phyloP scores from a whole-genome alignment of 2,113 vertebrate genomes.

The Condylura cristata region DNA sequence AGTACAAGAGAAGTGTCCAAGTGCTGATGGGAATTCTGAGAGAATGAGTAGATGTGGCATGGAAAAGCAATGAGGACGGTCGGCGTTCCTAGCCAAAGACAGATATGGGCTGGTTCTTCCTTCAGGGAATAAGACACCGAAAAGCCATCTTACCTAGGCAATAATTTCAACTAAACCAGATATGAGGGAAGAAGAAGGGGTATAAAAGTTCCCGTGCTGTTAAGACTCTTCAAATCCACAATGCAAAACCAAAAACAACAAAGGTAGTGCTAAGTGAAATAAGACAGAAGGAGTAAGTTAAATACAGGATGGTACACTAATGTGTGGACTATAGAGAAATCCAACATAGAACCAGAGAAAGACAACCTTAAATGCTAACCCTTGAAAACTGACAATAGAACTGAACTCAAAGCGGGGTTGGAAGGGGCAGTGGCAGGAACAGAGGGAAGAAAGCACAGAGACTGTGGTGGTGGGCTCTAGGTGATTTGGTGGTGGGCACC shows the following conservation, averaged over 20 bases:
- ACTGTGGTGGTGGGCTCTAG: no score
- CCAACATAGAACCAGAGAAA: no score
- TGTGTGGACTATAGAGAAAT: no score
- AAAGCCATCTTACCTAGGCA: background rate
- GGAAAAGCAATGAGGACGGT: background rate
- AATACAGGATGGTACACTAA: no score
- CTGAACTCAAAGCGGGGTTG: no score
- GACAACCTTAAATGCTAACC: no score
- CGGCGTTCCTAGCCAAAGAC: background rate
- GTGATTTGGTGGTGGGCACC: no score
- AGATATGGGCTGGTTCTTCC: background rate
- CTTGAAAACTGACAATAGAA: no score
- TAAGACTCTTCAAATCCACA: background rate
- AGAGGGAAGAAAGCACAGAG: no score
- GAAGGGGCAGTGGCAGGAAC: no score
- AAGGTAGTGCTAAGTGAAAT: background rate
- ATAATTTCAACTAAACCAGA: constrained; percentile 21
- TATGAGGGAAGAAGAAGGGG: background rate
- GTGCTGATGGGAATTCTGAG: background rate
- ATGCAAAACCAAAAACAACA: background rate
- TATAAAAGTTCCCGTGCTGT: background rate
- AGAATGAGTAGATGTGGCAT: background rate
- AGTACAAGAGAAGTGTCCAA: background rate
- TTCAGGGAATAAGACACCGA: background rate
- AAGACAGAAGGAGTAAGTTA: no score